Evolutionary conservation across 2,888 invertebrate species (phyloP).

Genomic region (Xanthostigma xanthostigma): DNA sequence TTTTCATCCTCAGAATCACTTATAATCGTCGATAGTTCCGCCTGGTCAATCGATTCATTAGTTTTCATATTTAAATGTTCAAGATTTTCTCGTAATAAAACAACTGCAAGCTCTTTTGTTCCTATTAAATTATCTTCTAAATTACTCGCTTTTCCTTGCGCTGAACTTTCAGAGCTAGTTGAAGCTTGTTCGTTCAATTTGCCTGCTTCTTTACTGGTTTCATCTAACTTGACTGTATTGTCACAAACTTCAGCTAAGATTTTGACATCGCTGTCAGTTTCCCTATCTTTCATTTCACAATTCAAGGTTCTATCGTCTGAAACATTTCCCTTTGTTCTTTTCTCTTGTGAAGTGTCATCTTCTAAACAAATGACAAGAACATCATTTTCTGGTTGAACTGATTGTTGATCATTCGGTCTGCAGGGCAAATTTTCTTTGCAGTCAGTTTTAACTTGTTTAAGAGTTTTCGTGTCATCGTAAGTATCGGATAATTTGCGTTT

Average conservation of each 20-base stretch:
- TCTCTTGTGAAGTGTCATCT: too few relatives aligned
- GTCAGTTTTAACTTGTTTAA: constrained; percentile 28
- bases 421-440: constrained; percentile 23
- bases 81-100: too few relatives aligned
- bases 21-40: constrained; percentile 12
- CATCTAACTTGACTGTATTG: constrained; percentile 24
- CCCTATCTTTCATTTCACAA: constrained; percentile 4
- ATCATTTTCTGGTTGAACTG: too few relatives aligned
- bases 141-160: not conserved
- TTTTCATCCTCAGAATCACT: constrained; percentile 6
- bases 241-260: constrained; percentile 8
- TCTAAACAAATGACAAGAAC: too few relatives aligned
- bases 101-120: too few relatives aligned
- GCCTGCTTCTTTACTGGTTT: constrained; percentile 14
- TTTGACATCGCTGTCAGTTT: constrained; percentile 7
- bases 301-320: too few relatives aligned
- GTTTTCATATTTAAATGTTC: too few relatives aligned
- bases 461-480: constrained; percentile 23
- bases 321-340: too few relatives aligned
- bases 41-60: too few relatives aligned
- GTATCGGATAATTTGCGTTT: constrained; percentile 33
- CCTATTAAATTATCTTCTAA: constrained; percentile 13
- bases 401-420: too few relatives aligned
- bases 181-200: constrained; percentile 8
- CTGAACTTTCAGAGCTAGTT: constrained; percentile 6